Conservation (phyloP, 35 echinoderm and acorn worm genomes). For the Ophioderma brevispina region DNA sequence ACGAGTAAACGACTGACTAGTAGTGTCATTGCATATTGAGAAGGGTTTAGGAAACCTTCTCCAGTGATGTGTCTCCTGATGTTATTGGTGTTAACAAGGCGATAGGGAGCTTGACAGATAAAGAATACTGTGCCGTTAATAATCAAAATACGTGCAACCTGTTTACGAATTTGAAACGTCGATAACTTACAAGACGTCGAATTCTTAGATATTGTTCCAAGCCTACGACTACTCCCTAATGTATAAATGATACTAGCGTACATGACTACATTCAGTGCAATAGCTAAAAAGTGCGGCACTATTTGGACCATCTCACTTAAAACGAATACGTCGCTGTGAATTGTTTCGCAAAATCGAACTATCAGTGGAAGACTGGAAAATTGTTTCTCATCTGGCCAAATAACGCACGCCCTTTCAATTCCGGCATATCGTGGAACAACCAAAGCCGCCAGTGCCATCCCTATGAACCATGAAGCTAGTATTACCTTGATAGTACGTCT, state of each 20-base stretch:
- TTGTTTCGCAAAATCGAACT: background rate
- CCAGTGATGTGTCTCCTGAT: conserved; percentile 11
- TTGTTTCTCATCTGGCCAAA: conserved; percentile 30
- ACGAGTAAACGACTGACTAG: conserved; percentile 59
- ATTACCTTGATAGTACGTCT: conserved; percentile 50
- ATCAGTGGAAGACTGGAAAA: conserved; percentile 8
- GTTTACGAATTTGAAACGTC: conserved; percentile 69
- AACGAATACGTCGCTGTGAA: background rate
- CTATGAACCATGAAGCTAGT: conserved; percentile 61
- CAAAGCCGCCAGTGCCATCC: conserved; percentile 3
- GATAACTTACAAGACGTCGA: background rate
- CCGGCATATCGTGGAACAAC: background rate
- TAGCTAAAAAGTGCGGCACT: conserved; percentile 39
- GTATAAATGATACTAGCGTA: conserved; percentile 54
- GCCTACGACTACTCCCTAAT: conserved; percentile 20
- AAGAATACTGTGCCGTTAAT: conserved; percentile 78
- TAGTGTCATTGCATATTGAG: conserved; percentile 25
- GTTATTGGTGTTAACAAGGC: conserved; percentile 54
- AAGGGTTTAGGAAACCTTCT: background rate
- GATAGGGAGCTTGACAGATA: conserved; percentile 84
- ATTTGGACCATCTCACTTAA: background rate
- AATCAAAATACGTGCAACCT: conserved; percentile 80
- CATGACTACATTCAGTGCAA: conserved; percentile 71
- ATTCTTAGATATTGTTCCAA: conserved; percentile 8
- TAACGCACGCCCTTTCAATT: background rate